Conservation (phyloP, 2,888 invertebrate species). For the Bombylius discolor region DNA sequence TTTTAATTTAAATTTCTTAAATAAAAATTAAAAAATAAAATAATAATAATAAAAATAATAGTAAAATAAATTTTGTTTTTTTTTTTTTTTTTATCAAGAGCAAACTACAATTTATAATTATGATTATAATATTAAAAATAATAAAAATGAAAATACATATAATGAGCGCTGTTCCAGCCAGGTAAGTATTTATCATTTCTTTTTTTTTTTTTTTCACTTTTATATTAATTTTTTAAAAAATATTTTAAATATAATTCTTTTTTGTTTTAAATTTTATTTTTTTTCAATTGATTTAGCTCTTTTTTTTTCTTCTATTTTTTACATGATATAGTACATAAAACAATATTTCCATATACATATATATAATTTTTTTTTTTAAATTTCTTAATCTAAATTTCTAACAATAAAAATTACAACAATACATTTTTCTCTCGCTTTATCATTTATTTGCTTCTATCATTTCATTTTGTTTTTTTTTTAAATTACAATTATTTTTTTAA, state of each 20-base stretch:
- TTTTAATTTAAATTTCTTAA: neutral
- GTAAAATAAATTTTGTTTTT: neutral
- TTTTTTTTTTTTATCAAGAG: neutral
- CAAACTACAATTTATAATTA: slow-evolving; percentile 5
- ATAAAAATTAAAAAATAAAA: slow-evolving; percentile 8
- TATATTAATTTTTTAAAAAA: neutral
- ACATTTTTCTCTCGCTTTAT: no score
- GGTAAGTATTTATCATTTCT: neutral
- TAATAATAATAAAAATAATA: neutral
- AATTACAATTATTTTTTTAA: no score
- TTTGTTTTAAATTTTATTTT: neutral
- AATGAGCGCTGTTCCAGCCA: slow-evolving; percentile 3
- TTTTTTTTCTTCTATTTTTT: neutral
- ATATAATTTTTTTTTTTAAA: no score
- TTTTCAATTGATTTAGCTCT: neutral
- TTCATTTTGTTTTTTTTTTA: no score
- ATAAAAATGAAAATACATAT: slow-evolving; percentile 1
- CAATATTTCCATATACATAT: no score
- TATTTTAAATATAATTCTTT: neutral
- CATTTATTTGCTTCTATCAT: no score
- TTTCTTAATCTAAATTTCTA: no score
- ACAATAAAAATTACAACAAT: no score
- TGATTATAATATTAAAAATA: slow-evolving; percentile 5
- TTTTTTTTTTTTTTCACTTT: neutral
- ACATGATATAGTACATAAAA: no score